Percentiles rank a stretch among this genome's conserved stretches.
These are phyloP conservation scores for Parelbella ahira DNA, from an alignment of 2,888 invertebrate genomes.

Conservation along the genomic window DNA sequence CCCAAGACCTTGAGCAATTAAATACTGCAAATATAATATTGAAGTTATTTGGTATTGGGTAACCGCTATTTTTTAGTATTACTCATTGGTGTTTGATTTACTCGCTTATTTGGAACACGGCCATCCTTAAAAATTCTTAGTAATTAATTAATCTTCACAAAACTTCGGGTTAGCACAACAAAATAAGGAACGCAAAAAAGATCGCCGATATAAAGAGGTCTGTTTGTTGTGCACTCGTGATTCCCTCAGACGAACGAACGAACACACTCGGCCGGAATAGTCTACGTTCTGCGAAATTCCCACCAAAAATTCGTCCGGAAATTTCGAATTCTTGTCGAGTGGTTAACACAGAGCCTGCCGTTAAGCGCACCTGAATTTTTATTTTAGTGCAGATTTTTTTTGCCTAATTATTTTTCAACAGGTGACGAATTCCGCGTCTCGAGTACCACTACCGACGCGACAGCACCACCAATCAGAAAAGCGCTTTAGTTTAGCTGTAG, in stretches of 20 bases:
- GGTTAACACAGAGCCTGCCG: constrained; percentile 64
- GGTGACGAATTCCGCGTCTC: constrained; percentile 77
- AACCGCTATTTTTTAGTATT: no score
- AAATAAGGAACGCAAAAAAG: constrained; percentile 22
- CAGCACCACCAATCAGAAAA: constrained; percentile 59
- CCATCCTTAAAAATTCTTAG: no score
- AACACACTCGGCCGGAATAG: constrained; percentile 48
- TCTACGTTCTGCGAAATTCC: constrained; percentile 51
- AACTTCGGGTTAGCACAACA: constrained; percentile 1
- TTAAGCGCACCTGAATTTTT: constrained; percentile 71
- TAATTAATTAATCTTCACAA: constrained; percentile 13
- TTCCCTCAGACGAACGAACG: constrained; percentile 44
- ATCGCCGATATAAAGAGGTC: constrained; percentile 40
- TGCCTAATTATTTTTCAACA: constrained; percentile 81
- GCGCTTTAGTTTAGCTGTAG: constrained; percentile 62
- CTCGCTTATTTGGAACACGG: no score
- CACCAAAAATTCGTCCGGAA: constrained; percentile 49
- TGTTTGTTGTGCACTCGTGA: constrained; percentile 44
- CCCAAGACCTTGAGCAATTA: no score
- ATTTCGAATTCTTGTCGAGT: constrained; percentile 54
- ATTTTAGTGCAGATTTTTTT: constrained; percentile 75
- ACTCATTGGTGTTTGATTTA: no score
- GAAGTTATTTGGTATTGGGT: no score
- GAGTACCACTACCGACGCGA: constrained; percentile 61
- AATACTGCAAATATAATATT: no score